These are phyloP conservation scores for Dione vanillae DNA, from an alignment of 2,888 invertebrate genomes.

Conservation along the genomic window DNA sequence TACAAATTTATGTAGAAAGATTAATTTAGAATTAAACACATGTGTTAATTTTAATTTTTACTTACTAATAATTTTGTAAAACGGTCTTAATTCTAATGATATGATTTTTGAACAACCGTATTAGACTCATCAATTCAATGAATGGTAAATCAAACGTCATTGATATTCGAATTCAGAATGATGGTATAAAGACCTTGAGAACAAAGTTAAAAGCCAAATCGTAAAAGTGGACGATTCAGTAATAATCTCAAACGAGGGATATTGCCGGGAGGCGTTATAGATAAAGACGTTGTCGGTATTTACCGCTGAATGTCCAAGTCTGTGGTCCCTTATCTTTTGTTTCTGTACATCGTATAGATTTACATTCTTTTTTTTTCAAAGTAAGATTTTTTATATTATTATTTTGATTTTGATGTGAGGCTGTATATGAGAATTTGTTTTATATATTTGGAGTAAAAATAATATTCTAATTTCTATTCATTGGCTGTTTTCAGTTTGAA, in stretches of 20 bases:
- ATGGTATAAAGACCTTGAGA: constrained; percentile 16
- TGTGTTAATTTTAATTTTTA: too few species aligned
- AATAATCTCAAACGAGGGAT: constrained; percentile 35
- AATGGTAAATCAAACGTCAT: constrained; percentile 5
- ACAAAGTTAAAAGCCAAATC: constrained; percentile 27
- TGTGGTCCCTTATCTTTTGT: constrained; percentile 27
- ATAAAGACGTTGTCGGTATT: constrained; percentile 37
- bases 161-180: background rate
- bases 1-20: too few species aligned
- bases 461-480: background rate
- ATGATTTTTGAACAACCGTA: too few species aligned
- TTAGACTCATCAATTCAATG: background rate
- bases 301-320: constrained; percentile 22
- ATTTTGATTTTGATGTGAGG: background rate
- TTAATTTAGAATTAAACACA: too few species aligned
- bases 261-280: constrained; percentile 30
- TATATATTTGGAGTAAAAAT: too few species aligned
- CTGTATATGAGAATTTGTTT: too few species aligned
- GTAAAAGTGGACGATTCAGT: constrained; percentile 33
- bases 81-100: too few species aligned
- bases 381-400: background rate
- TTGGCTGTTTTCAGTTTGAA: constrained; percentile 12
- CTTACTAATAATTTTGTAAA: too few species aligned
- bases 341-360: constrained; percentile 25
- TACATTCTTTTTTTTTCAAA: background rate